Conservation (phyloP, 2,113 vertebrate genomes). For the Asarcornis scutulata region DNA sequence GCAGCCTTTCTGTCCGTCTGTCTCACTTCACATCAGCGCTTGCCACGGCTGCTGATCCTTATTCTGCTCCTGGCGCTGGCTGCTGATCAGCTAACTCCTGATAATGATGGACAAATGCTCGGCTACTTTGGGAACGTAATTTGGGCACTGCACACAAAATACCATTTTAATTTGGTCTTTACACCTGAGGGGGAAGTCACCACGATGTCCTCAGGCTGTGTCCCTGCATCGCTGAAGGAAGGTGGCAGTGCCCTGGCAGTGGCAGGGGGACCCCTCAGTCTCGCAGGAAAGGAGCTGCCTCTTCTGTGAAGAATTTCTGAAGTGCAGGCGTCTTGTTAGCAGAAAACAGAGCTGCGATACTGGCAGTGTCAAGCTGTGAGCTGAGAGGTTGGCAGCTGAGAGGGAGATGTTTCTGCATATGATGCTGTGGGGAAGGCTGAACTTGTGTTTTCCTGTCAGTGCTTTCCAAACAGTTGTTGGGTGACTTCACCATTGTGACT, state of each 20-base stretch:
- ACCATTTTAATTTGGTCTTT: neutral
- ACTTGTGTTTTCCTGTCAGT: neutral
- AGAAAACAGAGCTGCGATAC: neutral
- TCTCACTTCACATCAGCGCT: neutral
- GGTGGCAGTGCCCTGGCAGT: neutral
- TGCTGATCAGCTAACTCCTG: neutral
- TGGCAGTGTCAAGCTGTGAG: neutral
- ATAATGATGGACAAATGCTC: accelerated
- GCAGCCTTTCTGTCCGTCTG: neutral
- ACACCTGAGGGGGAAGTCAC: neutral
- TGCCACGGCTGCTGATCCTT: neutral
- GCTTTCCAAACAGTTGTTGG: neutral
- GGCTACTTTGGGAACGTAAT: neutral
- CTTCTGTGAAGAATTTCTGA: neutral
- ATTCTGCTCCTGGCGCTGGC: neutral
- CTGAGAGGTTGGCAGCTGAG: neutral
- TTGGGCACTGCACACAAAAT: neutral
- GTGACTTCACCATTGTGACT: neutral
- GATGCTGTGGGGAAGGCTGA: neutral
- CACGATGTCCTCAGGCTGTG: neutral
- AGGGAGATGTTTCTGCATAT: neutral
- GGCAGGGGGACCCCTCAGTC: neutral
- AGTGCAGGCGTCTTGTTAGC: neutral
- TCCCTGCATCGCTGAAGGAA: neutral
- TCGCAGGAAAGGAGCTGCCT: neutral